Base-by-base conservation (phyloP, 23 tunicate genomes). In the Trididemnum nubilum region DNA sequence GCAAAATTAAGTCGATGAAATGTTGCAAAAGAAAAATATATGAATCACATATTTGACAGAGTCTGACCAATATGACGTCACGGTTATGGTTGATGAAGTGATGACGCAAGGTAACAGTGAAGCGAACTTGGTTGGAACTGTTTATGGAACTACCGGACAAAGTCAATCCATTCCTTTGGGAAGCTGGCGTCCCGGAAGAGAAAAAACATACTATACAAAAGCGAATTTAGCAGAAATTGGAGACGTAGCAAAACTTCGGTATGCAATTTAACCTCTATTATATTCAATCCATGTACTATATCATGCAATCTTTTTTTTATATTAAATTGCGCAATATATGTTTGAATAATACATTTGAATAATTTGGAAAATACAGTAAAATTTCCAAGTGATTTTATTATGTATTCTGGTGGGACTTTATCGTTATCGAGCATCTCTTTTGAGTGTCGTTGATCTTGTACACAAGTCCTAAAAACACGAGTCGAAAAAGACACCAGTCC, bases 141-240 rank as follows among this genome's bases (percentile, higher is more conserved):
- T 92, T 24, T 83, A 86, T 23, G 97, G 88, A 1, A 26, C 51
- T 7, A 71, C 77, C 36, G 91, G 88, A 28, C 21, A 33, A 21
- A 58, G 64, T 65, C 67, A 60, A 0, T 37, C 64, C 1, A 4
- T 86, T 22, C 71, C 85, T 0, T 75, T 92, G 21, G 97, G 91
- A 7, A 82, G 73, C 57, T 92, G 97, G 97, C 72, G 66, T 12
- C 85, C 91, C 1, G 97, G 97, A 19, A 78, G 87, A 15, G 79
- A 77, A 15, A 92, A 92, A 52, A 49, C 71, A 37, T 71, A 64
- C 72, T 33, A 35, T 36, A 66, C 51, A 19, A 79, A 82, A 33
- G 79, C 36, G 25, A 66, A 92, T 28, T 25, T 92, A 52, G 78
- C 59, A 36, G 81, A 72, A 36, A 35, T 92, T n/a, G 91, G 91